phyloP scores from a whole-genome alignment of 2,797 vertebrate genomes.

The Helicolenus hilgendorfi region DNA sequence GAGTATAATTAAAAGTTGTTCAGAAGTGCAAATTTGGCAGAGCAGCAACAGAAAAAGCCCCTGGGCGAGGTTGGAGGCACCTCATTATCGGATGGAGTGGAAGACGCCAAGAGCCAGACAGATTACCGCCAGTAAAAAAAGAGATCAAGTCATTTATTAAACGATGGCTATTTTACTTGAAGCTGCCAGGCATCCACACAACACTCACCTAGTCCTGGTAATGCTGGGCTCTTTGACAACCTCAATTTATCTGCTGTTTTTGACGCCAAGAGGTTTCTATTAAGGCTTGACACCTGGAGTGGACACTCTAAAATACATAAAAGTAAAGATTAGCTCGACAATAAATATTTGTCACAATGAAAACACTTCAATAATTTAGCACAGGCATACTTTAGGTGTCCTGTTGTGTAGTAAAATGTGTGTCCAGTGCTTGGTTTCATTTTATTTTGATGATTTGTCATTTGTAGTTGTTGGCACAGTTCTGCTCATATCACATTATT shows the following conservation, averaged over 20 bases:
- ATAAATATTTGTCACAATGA: not conserved
- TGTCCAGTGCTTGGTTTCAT: not conserved
- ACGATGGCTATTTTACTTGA: constrained; percentile 58
- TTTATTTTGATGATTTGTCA: not conserved
- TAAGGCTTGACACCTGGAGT: not conserved
- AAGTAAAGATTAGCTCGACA: not conserved
- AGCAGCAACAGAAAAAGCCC: constrained; percentile 55
- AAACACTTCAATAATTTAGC: not conserved
- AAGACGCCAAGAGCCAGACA: constrained; percentile 73
- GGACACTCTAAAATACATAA: not conserved
- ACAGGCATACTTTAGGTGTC: not conserved
- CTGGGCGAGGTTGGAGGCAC: constrained; percentile 72
- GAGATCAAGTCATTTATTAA: constrained; percentile 70
- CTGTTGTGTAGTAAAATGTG: not conserved
- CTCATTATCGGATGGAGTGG: constrained; percentile 77
- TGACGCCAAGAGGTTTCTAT: constrained; percentile 30
- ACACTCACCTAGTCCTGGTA: constrained; percentile 11
- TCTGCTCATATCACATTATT: not conserved
- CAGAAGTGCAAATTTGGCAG: constrained; percentile 80
- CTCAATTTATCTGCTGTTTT: constrained; percentile 15
- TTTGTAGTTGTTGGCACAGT: not conserved
- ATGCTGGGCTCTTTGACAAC: constrained; percentile 50
- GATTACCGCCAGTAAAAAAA: constrained; percentile 71
- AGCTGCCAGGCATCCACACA: constrained; percentile 63
- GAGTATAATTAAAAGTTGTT: constrained; percentile 84